Evolutionary conservation across 2,797 vertebrate genomes (phyloP), one percentile per base, ranked within the genome.

Genomic region (Geotrypetes seraphini): DNA sequence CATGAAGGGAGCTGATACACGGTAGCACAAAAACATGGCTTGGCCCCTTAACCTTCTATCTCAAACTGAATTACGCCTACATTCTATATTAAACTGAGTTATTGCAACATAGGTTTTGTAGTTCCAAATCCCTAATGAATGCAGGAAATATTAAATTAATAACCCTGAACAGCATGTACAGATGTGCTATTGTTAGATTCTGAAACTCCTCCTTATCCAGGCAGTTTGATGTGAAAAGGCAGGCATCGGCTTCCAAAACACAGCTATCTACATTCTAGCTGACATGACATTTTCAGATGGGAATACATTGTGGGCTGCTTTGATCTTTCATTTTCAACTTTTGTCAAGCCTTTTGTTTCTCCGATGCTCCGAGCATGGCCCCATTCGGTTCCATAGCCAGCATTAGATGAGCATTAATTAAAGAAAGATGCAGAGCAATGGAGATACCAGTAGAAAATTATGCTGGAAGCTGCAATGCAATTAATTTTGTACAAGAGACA

Each of bases 401-500:
- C 69, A 76, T 78, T 63, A 70, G 71, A 78, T 53, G 50, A 75
- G 50, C 62, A 69, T 75, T 80, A 78, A 80, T 80, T 81, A 79
- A 73, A 76, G 51, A 47, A 66, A 71, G 72, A 38, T 50, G 36
- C 60, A 60, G 56, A 42, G 62, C 69, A 71, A 42, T 12, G 33
- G 53, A 72, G 69, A 68, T 56, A 52, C 56, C 62, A 60, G 57
- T 65, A 58, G 74, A 31, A 16, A 70, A 77, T 58, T 53, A 62
- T 57, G 72, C 74, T 80, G 67, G 73, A 70, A 81, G 76, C 78
- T 73, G 71, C 60, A 70, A 60, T 67, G 66, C 76, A 78, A 83
- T 83, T 81, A 81, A 81, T 78, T 82, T 78, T 66, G 60, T 73
- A 76, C 71, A 77, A 69, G 63, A 3, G 44, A 68, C 71, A 70